Base-by-base conservation (phyloP, 2,888 invertebrate species). In the Drosophila acutilabella region DNA sequence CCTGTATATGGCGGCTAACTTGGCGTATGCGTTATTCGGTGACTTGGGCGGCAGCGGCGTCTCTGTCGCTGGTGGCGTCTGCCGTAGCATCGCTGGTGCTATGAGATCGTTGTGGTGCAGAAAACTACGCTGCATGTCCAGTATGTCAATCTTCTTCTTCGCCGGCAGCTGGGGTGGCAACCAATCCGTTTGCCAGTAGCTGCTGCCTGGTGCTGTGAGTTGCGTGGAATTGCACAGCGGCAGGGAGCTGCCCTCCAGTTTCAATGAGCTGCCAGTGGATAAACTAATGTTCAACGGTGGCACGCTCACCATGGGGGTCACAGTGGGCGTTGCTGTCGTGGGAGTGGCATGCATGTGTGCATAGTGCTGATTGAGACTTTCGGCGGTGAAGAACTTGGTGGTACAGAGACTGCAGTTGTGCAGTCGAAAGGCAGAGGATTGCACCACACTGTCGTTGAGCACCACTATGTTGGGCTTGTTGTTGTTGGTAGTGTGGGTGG, bases 391-490 rank as follows among this genome's bases (percentile, higher is more conserved):
- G 64, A 91, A 92, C 26, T 91, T 92, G 5, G 88, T 81, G 23
- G 82, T 84, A 62, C 91, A 92, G n/a, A 89, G 74, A 8, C 70
- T 81, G 45, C 92, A 92, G 4, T 90, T 89, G 56, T 91, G 88
- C 14, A 92, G 62, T 1, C 90, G 89, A 62, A 92, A 92, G 1
- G 90, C 90, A 0, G 91, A 89, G 0, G 91, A 91, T 52, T 91
- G 90, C 1, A 92, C 91, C 33, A 92, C 92, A 23, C 91, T 92
- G 54, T 92, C 92, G 60, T 92, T 91, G 3, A 92, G 81, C 6
- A 92, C 92, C n/a, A 92, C 91, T 62, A 92, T 92, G 52, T 91
- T 91, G 16, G 91, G 91, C 33, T 92, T 92, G 30, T 64, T 66
- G 10, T 1, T 74, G 71, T 4, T 52, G 53, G 8, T 65, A 64